Conservation (phyloP, 2,113 vertebrate species). For the Pseudois nayaur region DNA sequence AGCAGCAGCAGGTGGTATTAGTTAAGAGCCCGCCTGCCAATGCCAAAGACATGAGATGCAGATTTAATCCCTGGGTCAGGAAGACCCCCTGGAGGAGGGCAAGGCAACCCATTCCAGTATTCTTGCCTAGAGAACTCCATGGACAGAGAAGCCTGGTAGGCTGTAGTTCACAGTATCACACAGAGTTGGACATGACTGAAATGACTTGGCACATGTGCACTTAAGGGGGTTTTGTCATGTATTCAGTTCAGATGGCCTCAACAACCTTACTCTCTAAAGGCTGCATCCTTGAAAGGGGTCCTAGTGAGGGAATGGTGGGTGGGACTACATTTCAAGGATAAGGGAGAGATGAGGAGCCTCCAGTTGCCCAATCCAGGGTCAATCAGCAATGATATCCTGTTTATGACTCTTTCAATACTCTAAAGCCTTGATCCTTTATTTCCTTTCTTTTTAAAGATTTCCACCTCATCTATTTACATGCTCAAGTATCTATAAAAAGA, state of each 20-base stretch:
- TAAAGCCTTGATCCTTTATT: background rate
- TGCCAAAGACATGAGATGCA: background rate
- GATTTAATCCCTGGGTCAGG: background rate
- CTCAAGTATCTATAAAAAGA: background rate
- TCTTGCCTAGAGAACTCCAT: background rate
- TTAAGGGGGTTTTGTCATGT: background rate
- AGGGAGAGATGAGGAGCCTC: background rate
- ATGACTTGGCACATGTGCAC: background rate
- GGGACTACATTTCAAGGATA: background rate
- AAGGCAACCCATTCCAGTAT: background rate
- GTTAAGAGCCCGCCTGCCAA: background rate
- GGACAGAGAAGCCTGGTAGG: background rate
- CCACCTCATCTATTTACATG: background rate
- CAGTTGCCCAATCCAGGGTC: background rate
- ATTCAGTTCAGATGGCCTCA: background rate
- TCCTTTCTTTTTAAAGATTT: background rate
- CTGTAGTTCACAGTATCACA: background rate
- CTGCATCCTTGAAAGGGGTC: background rate
- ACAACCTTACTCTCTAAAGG: background rate
- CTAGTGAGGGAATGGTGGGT: background rate
- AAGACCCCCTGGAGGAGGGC: background rate
- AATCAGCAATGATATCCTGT: background rate
- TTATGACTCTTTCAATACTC: background rate
- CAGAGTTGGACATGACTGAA: background rate
- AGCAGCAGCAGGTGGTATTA: background rate